These are phyloP conservation scores for Centropristis striata DNA, from an alignment of 2,113 vertebrate species.

Conservation along the genomic window DNA sequence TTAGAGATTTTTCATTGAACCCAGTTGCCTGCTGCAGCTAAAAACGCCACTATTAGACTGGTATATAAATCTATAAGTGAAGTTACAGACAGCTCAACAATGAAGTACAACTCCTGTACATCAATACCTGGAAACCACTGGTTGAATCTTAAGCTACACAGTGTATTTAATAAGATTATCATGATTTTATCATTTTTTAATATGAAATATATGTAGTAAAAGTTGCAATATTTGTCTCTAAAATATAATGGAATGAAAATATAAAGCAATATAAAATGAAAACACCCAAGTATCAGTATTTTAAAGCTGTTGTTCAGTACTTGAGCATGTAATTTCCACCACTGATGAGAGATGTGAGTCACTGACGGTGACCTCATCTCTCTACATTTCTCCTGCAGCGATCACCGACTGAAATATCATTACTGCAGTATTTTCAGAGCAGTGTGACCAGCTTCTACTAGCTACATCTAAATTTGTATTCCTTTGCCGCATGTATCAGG, in stretches of 20 bases:
- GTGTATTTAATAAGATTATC: neutral
- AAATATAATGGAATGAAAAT: no score
- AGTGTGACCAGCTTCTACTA: neutral
- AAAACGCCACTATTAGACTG: no score
- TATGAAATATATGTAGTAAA: neutral
- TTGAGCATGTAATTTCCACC: constrained; percentile 1
- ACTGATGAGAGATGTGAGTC: neutral
- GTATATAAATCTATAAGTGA: no score
- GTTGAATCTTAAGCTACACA: no score
- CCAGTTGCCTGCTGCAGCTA: no score
- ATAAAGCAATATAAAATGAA: neutral
- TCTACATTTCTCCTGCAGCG: constrained; percentile 17
- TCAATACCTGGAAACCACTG: no score
- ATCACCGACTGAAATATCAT: neutral
- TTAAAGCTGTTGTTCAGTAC: neutral
- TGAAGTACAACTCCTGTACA: no score
- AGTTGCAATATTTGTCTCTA: neutral
- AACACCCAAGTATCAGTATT: neutral
- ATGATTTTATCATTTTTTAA: neutral
- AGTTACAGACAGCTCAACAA: no score
- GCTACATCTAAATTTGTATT: neutral
- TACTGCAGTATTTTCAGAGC: neutral
- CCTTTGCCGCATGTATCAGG: constrained; percentile 24
- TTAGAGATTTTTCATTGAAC: no score
- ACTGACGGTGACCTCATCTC: constrained; percentile 36